Evolutionary conservation across 2,888 invertebrate genomes (phyloP).

Genomic region (Tricholauxania praeusta): DNA sequence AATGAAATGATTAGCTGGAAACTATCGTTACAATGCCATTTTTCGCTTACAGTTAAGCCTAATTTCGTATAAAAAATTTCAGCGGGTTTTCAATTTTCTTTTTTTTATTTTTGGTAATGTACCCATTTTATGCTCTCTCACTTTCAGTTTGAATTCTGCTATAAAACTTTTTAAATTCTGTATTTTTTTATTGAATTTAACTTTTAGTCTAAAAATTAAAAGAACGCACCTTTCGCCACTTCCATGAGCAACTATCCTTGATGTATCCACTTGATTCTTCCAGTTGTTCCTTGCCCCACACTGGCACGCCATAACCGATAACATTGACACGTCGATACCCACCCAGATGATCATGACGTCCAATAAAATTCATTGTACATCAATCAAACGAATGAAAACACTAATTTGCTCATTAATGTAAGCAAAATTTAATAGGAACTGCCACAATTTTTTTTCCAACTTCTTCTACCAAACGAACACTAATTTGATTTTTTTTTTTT

Average conservation of each 20-base stretch:
- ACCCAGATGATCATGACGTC: constrained; percentile 61
- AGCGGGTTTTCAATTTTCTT: no score
- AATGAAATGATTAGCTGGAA: no score
- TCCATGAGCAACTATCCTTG: constrained; percentile 49
- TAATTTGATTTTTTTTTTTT: background rate
- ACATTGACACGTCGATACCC: constrained; percentile 61
- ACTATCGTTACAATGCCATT: no score
- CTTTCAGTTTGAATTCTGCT: background rate
- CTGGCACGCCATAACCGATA: constrained; percentile 51
- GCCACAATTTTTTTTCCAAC: no score
- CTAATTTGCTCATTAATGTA: background rate
- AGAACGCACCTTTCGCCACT: constrained; percentile 51
- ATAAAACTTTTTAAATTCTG: background rate
- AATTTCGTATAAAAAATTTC: no score
- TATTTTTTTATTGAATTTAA: no score
- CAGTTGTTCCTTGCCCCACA: constrained; percentile 50
- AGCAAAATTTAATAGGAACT: background rate
- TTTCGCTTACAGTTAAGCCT: no score
- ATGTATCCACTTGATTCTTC: constrained; percentile 34
- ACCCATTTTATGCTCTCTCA: no score
- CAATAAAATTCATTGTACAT: constrained; percentile 63
- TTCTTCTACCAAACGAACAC: background rate
- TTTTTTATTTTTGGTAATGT: no score
- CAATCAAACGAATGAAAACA: constrained; percentile 4
- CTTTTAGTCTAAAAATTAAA: background rate